These are phyloP conservation scores for Synergus japonicus DNA, from an alignment of 2,888 invertebrate species.

Conservation along the genomic window DNA sequence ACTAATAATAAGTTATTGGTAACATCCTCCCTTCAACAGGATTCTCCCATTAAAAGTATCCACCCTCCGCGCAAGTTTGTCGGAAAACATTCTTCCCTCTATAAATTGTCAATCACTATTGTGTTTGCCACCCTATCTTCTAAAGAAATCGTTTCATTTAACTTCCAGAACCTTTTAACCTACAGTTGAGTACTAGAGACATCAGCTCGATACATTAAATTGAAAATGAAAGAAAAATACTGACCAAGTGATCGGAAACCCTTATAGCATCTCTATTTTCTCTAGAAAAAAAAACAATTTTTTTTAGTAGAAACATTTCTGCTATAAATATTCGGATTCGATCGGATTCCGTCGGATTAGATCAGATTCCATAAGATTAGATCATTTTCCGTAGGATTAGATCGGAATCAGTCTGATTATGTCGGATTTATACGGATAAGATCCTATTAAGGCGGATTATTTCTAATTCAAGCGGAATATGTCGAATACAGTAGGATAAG, in stretches of 20 bases:
- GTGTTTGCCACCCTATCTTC: background rate
- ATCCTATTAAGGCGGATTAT: no score
- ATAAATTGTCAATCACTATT: background rate
- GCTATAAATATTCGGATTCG: no score
- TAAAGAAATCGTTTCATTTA: constrained; percentile 4
- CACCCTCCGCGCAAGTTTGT: background rate
- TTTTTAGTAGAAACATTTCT: background rate
- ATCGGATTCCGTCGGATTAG: no score
- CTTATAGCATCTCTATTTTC: background rate
- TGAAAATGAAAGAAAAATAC: constrained; percentile 13
- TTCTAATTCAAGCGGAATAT: no score
- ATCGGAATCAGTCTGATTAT: no score
- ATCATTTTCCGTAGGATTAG: no score
- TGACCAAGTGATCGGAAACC: background rate
- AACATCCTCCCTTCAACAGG: background rate
- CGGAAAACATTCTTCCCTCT: background rate
- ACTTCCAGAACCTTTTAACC: background rate
- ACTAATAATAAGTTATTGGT: background rate
- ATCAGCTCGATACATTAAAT: background rate
- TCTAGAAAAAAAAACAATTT: background rate
- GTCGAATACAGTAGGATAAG: no score
- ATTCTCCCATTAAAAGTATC: background rate
- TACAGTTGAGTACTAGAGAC: background rate
- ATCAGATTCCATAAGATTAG: no score
- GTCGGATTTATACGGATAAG: no score